These are phyloP conservation scores for Gambusia holbrooki DNA, from an alignment of 2,113 vertebrate species.

Conservation along the genomic window DNA sequence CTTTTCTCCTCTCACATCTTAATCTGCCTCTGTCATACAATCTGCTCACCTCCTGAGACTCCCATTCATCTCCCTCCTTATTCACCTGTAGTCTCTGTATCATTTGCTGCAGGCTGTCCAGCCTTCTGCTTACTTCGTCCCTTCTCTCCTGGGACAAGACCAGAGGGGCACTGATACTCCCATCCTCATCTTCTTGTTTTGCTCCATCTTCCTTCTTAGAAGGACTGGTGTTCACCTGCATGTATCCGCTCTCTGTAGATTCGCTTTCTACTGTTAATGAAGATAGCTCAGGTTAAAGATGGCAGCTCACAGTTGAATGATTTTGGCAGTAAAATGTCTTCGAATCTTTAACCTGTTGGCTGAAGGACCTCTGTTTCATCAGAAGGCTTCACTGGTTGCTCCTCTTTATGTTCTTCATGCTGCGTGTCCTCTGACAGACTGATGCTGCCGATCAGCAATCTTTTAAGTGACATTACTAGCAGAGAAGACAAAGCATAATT, in stretches of 20 bases:
- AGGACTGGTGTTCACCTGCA: conserved; percentile 26
- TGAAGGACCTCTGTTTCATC: conserved; percentile 56
- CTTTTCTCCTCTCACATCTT: conserved; percentile 56
- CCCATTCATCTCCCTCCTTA: conserved; percentile 10
- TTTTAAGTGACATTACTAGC: conserved; percentile 84
- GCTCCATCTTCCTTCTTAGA: conserved; percentile 35
- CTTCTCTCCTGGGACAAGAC: conserved; percentile 75
- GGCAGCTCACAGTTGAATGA: neutral
- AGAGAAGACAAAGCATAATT: conserved; percentile 15
- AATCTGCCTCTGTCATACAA: conserved; percentile 30
- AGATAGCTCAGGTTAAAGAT: conserved; percentile 9
- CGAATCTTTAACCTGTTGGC: conserved; percentile 53
- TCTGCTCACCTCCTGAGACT: conserved; percentile 10
- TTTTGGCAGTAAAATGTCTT: neutral
- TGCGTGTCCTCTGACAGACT: conserved; percentile 74
- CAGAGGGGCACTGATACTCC: conserved; percentile 65
- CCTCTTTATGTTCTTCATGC: conserved; percentile 62
- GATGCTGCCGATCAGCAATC: conserved; percentile 78
- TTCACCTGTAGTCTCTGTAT: conserved; percentile 84
- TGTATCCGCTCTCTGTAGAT: conserved; percentile 21
- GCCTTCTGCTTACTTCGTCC: conserved; percentile 77
- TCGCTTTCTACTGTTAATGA: conserved; percentile 58
- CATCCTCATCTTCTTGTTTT: conserved; percentile 49
- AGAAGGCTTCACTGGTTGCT: conserved; percentile 32
- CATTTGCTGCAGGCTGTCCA: conserved; percentile 81